These are phyloP conservation scores for Odontocerum albicorne DNA, from an alignment of 2,888 invertebrate species.

Conservation along the genomic window DNA sequence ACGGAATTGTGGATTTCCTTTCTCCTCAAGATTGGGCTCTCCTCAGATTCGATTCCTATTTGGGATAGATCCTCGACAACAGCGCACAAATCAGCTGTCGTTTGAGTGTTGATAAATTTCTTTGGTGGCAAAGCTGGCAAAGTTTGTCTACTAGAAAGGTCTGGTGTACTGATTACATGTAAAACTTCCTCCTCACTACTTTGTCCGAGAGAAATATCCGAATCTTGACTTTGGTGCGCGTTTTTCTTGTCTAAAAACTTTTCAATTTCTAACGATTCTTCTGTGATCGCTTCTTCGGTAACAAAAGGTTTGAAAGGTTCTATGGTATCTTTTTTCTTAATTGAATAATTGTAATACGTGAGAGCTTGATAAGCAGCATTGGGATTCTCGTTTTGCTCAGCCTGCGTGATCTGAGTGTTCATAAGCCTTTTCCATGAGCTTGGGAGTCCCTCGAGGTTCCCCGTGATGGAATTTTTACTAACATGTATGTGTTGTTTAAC, in stretches of 20 bases:
- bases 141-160: conserved; percentile 52
- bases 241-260: conserved; percentile 73
- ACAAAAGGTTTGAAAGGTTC: conserved; percentile 78
- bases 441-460: conserved; percentile 84
- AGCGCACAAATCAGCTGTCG: conserved; percentile 45
- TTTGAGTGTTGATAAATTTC: conserved; percentile 41
- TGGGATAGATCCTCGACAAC: conserved; percentile 51
- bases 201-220: conserved; percentile 55
- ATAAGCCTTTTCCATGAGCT: conserved; percentile 78
- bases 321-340: conserved; percentile 74
- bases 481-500: conserved; percentile 88
- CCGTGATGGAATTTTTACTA: conserved; percentile 78
- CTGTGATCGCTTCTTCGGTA: conserved; percentile 78
- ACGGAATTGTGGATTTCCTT: conserved; percentile 59
- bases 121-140: conserved; percentile 59
- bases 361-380: conserved; percentile 88
- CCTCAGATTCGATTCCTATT: conserved; percentile 45
- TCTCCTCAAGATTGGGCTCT: conserved; percentile 63
- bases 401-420: conserved; percentile 80
- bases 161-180: conserved; percentile 47
- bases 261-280: conserved; percentile 82
- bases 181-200: conserved; percentile 58
- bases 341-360: conserved; percentile 86
- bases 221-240: conserved; percentile 67
- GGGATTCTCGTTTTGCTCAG: conserved; percentile 88